Percentiles rank a stretch among this genome's conserved stretches.
Evolutionary conservation across 1,140 invertebrate species (phyloP).

Genomic region (Daktulosphaira vitifoliae): DNA sequence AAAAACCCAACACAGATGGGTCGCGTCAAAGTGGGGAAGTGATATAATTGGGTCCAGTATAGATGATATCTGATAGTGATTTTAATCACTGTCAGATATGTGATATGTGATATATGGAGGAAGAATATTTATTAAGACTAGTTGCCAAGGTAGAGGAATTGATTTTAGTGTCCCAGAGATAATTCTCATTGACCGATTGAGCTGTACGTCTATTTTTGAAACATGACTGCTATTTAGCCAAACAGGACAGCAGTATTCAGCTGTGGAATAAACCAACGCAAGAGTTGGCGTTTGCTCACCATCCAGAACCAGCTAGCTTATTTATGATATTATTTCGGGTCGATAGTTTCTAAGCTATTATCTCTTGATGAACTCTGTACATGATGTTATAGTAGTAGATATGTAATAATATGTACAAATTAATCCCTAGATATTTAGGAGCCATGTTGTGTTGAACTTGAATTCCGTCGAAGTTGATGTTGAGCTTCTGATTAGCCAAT

Average conservation of each 20-base stretch:
- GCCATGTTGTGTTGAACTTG: constrained; percentile 2
- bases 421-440: constrained; percentile 25
- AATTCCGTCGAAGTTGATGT: not conserved
- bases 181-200: not conserved
- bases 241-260: constrained; percentile 33
- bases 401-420: constrained; percentile 19
- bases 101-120: constrained; percentile 8
- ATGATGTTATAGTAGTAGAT: too few relatives aligned
- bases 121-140: constrained; percentile 13
- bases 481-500: not conserved
- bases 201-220: constrained; percentile 7
- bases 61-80: too few relatives aligned
- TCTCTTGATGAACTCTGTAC: constrained; percentile 17
- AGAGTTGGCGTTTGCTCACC: constrained; percentile 16
- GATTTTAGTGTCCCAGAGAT: constrained; percentile 26
- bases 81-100: too few relatives aligned
- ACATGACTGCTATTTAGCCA: constrained; percentile 27
- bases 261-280: constrained; percentile 30
- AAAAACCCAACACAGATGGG: too few relatives aligned
- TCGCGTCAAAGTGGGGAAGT: too few relatives aligned
- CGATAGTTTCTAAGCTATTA: constrained; percentile 26
- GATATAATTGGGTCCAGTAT: too few relatives aligned
- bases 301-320: constrained; percentile 17
- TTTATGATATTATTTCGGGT: constrained; percentile 29
- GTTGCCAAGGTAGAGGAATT: constrained; percentile 20